Evolutionary conservation across 2,888 invertebrate genomes (phyloP), one percentile per base, ranked within the genome.

Genomic region (Cerastis rubricosa): DNA sequence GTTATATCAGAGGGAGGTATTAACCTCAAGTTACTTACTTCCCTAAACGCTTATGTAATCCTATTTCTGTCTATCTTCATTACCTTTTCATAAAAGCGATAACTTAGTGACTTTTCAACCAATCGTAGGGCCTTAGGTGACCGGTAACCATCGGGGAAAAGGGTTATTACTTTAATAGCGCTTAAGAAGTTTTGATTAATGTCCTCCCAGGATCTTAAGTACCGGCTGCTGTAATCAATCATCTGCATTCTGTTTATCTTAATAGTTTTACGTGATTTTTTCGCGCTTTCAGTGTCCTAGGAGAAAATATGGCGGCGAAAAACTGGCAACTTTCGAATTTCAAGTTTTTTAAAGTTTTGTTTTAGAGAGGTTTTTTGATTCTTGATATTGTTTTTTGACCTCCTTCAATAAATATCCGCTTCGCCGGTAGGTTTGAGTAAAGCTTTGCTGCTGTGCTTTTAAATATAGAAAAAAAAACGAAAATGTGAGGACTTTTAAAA

Each of bases 121-220:
- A 61, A 57, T 14, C 45, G 77, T 85, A 76, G 19, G 63, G 11
- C 22, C 11, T 45, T 61, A 75, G 71, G 71, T 85, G 79, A 80
- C 81, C 81, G 78, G 76, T 78, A 80, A 73, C 78, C 83, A 80
- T 83, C 74, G 75, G 71, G 76, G 68, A 84, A 83, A 87, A 85
- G 85, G 82, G 80, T 85, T 85, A 78, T 86, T 88, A 86, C 86
- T 90, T 88, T 87, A 88, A 89, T 86, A 88, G 85, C 83, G 84
- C 76, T 87, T 85, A 89, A 82, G 83, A 89, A 90, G 77, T 88
- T 90, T 87, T 90, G 90, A 90, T 89, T 89, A 89, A 90, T 90
- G 88, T 83, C 79, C 76, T 71, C 81, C 80, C 35, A 69, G 63
- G 71, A 87, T 84, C 87, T 84, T 72, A 79, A 86, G 81, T 75